Evolutionary conservation across 2,797 vertebrate species (phyloP).

Genomic region (Petrocephalus sullivani): DNA sequence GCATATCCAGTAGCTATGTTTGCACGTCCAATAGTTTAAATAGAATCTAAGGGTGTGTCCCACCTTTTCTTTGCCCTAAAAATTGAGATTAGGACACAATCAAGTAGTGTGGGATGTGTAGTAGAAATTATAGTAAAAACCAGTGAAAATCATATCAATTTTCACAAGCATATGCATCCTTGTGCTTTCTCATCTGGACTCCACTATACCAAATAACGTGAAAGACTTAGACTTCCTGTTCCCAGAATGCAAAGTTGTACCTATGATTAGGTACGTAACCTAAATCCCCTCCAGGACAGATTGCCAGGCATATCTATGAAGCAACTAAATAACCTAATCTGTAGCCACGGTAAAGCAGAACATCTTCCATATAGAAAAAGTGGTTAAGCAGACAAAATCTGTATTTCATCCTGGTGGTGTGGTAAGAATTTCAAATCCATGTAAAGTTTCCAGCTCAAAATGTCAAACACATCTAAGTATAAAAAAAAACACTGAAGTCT

Average conservation of each 20-base stretch:
- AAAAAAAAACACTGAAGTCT: slow-evolving; percentile 43
- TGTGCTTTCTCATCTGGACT: neutral
- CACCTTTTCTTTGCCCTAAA: neutral
- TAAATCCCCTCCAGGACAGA: neutral
- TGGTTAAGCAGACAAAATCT: neutral
- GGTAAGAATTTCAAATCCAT: slow-evolving; percentile 14
- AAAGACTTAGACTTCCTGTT: neutral
- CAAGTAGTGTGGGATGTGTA: neutral
- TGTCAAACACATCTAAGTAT: slow-evolving; percentile 57
- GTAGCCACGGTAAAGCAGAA: neutral
- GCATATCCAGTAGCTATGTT: neutral
- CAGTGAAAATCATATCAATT: neutral
- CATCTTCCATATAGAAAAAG: neutral
- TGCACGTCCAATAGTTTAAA: neutral
- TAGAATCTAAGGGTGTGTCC: neutral
- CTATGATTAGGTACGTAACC: neutral
- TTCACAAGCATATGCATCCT: neutral
- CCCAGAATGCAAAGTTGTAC: neutral
- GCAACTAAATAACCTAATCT: neutral
- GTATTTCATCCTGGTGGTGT: neutral
- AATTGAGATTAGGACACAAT: neutral
- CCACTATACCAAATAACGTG: neutral
- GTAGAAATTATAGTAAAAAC: neutral
- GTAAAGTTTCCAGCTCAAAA: slow-evolving; percentile 33
- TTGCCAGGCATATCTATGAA: neutral